phyloP scores from a whole-genome alignment of 1,140 invertebrate species.

The Drosophila quadrilineata region DNA sequence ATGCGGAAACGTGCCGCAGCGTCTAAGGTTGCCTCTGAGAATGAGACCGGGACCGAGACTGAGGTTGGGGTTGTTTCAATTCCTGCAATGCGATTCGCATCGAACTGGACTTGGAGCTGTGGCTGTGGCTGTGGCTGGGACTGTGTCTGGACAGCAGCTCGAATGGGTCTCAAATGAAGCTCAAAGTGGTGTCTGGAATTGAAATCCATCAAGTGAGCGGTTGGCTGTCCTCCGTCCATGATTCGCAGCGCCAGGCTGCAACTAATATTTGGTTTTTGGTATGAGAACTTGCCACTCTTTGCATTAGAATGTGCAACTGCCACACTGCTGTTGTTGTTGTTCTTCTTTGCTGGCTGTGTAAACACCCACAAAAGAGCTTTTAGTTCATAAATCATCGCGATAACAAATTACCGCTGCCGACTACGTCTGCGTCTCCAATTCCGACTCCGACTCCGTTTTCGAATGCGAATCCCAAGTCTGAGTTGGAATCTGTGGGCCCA shows the following conservation, averaged over 20 bases:
- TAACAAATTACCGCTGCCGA: slow-evolving; percentile 80
- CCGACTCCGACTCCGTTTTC: not conserved
- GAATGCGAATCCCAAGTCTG: not conserved
- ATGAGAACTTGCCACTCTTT: not conserved
- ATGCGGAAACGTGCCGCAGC: slow-evolving; percentile 66
- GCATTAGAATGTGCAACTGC: slow-evolving; percentile 54
- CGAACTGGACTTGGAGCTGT: not conserved
- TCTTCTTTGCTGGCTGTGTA: slow-evolving; percentile 55
- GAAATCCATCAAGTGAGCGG: slow-evolving; percentile 66
- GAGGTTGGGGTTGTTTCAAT: slow-evolving; percentile 32
- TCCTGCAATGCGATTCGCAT: slow-evolving; percentile 51
- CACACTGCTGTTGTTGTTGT: slow-evolving; percentile 25
- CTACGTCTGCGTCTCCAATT: slow-evolving; percentile 20
- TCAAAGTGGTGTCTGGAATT: slow-evolving; percentile 44
- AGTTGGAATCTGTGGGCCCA: slow-evolving; percentile 12
- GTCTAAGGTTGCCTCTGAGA: too few species aligned
- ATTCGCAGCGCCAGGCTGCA: slow-evolving; percentile 14
- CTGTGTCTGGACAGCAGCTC: too few species aligned
- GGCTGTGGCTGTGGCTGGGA: too few species aligned
- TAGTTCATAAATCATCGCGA: slow-evolving; percentile 80
- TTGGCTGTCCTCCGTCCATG: slow-evolving; percentile 44
- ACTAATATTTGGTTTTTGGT: not conserved
- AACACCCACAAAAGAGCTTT: slow-evolving; percentile 69
- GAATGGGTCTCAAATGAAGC: not conserved
- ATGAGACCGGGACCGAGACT: too few species aligned